phyloP scores from a whole-genome alignment of 2,113 vertebrate species.

The Grus americana region DNA sequence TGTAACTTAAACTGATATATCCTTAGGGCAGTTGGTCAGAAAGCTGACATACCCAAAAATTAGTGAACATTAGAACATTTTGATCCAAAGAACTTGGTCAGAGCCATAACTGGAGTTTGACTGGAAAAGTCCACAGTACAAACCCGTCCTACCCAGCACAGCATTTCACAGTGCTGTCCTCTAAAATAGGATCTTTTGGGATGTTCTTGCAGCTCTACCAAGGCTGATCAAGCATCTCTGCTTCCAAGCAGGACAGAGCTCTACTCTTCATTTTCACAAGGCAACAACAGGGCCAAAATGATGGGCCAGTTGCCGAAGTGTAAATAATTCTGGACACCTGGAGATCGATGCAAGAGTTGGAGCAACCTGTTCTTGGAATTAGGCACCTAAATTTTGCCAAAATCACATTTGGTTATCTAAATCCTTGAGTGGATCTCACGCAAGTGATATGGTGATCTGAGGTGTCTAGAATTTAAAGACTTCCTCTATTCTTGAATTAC shows the following conservation, averaged over 20 bases:
- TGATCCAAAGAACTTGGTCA: neutral
- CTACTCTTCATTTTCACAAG: neutral
- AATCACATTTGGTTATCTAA: neutral
- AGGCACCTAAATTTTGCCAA: neutral
- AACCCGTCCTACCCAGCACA: neutral
- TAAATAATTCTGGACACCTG: neutral
- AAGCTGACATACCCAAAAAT: neutral
- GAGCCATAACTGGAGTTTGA: neutral
- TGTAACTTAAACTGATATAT: neutral
- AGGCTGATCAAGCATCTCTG: neutral
- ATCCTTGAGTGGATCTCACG: neutral
- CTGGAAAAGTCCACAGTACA: neutral
- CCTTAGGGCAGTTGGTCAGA: neutral
- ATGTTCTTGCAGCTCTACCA: neutral
- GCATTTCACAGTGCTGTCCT: neutral
- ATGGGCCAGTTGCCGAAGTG: neutral
- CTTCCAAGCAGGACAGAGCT: neutral
- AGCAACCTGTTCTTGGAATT: neutral
- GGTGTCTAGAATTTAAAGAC: neutral
- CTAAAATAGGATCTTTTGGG: neutral
- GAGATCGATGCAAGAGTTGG: fast-evolving
- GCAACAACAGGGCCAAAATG: neutral
- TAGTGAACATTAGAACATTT: neutral
- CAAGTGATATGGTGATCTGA: neutral
- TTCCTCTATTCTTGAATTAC: neutral